Conservation (phyloP, 1,140 invertebrate species). For the Halictus rubicundus region DNA sequence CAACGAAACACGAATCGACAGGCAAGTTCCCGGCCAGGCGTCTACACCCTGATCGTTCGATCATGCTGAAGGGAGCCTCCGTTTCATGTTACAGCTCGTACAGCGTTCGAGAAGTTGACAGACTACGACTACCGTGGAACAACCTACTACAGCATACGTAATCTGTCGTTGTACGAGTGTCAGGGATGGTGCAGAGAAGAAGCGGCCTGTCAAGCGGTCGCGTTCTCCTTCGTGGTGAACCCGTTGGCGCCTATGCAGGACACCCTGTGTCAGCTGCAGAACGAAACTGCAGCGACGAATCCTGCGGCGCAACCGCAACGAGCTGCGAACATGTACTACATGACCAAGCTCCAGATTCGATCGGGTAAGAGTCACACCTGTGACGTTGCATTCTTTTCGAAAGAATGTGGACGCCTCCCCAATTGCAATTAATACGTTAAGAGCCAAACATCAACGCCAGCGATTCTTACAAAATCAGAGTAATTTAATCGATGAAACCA, state of each 20-base stretch:
- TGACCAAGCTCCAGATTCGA: conserved; percentile 95
- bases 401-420: no score
- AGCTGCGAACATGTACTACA: conserved; percentile 96
- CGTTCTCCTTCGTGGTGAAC: conserved; percentile 95
- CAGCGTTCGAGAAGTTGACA: conserved; percentile 96
- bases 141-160: conserved; percentile 95
- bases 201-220: conserved; percentile 93
- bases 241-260: conserved; percentile 95
- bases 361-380: conserved; percentile 82
- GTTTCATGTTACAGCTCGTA: conserved; percentile 83
- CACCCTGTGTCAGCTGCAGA: conserved; percentile 94
- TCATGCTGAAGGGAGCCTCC: not conserved
- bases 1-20: no score
- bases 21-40: no score
- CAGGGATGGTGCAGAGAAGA: conserved; percentile 97
- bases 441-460: no score
- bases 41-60: no score
- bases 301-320: conserved; percentile 90
- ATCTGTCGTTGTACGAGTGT: conserved; percentile 95
- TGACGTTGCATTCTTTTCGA: no score
- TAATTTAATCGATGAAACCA: no score
- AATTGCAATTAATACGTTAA: no score
- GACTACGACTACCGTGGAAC: conserved; percentile 94
- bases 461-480: no score
- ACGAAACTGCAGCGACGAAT: conserved; percentile 94